These are phyloP conservation scores for Syrmaticus mikado DNA, from an alignment of 2,113 vertebrate genomes.

Conservation along the genomic window DNA sequence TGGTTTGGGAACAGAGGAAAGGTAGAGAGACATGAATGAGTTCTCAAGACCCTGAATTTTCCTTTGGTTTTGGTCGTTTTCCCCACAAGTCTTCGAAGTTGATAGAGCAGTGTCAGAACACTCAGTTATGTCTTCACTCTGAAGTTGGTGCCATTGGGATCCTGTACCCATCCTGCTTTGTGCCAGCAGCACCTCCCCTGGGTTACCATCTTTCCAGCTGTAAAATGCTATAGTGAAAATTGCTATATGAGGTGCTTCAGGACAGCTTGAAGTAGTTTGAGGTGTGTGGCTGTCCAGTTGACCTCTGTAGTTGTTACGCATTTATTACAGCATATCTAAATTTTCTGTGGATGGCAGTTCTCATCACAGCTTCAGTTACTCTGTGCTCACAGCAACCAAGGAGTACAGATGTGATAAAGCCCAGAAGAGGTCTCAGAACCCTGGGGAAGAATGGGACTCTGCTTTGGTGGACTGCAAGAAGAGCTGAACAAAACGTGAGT, in stretches of 20 bases:
- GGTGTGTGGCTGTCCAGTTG: no score
- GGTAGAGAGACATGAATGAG: accelerated
- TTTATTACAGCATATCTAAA: not conserved
- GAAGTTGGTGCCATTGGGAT: accelerated
- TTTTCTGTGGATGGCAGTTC: accelerated
- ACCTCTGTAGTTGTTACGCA: no score
- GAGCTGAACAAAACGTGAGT: not conserved
- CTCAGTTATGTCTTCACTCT: accelerated
- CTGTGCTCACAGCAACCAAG: not conserved
- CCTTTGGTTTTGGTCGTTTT: not conserved
- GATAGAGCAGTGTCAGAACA: not conserved
- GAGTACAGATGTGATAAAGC: not conserved
- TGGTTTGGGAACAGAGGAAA: not conserved
- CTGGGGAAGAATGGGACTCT: not conserved
- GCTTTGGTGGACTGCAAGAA: not conserved
- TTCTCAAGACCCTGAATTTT: not conserved
- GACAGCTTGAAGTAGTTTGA: not conserved
- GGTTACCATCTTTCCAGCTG: no score
- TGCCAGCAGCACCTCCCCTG: not conserved
- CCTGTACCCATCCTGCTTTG: accelerated
- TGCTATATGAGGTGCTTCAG: not conserved
- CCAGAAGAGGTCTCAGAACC: not conserved
- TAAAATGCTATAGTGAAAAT: not conserved
- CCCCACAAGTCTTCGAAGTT: not conserved
- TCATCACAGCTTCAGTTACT: not conserved